Base-by-base conservation (phyloP, 2,113 vertebrate genomes). In the Columbina picui region DNA sequence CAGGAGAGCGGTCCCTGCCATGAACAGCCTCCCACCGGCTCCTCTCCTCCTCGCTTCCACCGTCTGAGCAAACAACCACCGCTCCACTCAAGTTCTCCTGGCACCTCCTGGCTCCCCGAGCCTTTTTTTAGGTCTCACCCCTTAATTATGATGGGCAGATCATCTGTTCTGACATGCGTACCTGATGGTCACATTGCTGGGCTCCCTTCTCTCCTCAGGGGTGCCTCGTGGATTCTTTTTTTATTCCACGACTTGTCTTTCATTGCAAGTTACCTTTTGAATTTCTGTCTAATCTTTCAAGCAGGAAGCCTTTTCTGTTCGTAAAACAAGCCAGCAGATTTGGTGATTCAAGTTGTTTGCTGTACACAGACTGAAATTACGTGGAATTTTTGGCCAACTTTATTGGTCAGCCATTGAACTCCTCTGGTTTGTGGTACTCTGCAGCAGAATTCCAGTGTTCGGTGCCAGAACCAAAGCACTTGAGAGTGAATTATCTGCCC, bases 71-170 rank as follows among this genome's bases (percentile, higher is more conserved):
- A 75, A 36, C 56, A 74, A 69, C 84, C 81, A n/a, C 80, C 0
- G 2, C 73, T 91, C 83, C 77, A 30, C 87, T 93, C 19, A 94
- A 96, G 87, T 76, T 87, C 88, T 45, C 75, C 91, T 91, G 84
- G 94, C 91, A 82, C 39, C 78, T 91, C 91, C 60, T 83, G 75
- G 25, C 73, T 93, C 67, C 93, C 36, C 38, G 63, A 79, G 85
- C 20, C 45, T 69, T 92, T 73, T 89, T 47, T 7, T 10, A 49
- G 69, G 75, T 43, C 50, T 41, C 34, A 89, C 13, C 71, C 87
- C 93, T 71, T 93, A 94, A 94, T 96, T 94, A 69, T 60, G 75
- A 49, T 22, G 85, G 82, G 75, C 87, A 91, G 91, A 87, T 95
- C 84, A 82, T 87, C 91, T 89, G 84, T 75, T 68, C 93, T 95